These are phyloP conservation scores for Prosapia bicincta DNA, from an alignment of 2,888 invertebrate genomes.

Conservation along the genomic window DNA sequence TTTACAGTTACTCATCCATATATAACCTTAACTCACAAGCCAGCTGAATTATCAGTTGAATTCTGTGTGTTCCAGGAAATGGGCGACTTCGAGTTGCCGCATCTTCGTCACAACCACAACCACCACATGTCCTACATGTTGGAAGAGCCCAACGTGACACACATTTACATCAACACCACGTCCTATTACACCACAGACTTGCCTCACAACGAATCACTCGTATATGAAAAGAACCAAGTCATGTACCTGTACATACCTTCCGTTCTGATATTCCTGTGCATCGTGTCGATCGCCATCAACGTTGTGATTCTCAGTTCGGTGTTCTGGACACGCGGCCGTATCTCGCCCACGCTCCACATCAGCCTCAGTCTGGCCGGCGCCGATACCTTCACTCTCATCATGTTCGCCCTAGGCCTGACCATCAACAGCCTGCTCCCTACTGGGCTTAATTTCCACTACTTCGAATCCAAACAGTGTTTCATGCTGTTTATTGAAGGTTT, in stretches of 20 bases:
- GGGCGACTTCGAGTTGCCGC: neutral
- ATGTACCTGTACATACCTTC: neutral
- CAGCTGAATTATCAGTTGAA: no score
- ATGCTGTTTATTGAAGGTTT: constrained; percentile 47
- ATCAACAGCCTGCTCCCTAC: constrained; percentile 51
- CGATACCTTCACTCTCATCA: constrained; percentile 47
- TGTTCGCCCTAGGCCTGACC: constrained; percentile 52
- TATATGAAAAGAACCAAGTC: neutral
- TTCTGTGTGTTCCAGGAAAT: neutral
- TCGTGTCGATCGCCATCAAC: constrained; percentile 53
- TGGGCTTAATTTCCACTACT: constrained; percentile 1
- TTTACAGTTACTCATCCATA: no score
- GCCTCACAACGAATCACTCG: neutral
- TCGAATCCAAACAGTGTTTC: constrained; percentile 39
- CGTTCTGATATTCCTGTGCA: constrained; percentile 50
- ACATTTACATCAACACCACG: neutral
- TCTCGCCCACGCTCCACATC: constrained; percentile 29
- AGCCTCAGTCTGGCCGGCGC: constrained; percentile 34
- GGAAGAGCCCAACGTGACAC: neutral
- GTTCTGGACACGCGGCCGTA: constrained; percentile 49
- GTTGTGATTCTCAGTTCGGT: constrained; percentile 53
- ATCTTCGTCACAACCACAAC: neutral
- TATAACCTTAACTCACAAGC: no score
- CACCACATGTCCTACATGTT: neutral
- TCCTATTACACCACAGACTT: neutral